These are phyloP conservation scores for Ctenochaetus hawaiiensis DNA, from an alignment of 2,797 vertebrate species.

Conservation along the genomic window DNA sequence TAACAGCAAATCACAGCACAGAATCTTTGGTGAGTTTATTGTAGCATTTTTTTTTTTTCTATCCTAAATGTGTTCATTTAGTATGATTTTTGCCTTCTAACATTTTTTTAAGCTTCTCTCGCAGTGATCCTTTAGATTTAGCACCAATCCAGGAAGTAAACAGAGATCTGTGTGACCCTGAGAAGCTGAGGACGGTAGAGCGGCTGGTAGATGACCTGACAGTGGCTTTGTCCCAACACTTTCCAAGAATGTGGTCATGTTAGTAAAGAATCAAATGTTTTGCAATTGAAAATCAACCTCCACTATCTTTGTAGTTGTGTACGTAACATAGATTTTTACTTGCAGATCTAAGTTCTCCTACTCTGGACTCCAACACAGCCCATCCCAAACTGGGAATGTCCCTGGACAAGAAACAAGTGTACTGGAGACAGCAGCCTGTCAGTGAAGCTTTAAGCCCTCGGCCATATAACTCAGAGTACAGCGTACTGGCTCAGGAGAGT, in stretches of 20 bases:
- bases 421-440: slow-evolving; percentile 74
- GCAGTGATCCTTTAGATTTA: slow-evolving; percentile 74
- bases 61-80: neutral
- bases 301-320: slow-evolving; percentile 8
- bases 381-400: slow-evolving; percentile 83
- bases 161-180: slow-evolving; percentile 66
- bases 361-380: slow-evolving; percentile 78
- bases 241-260: slow-evolving; percentile 84
- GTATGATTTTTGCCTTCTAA: slow-evolving; percentile 6
- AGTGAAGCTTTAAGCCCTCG: slow-evolving; percentile 33
- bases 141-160: slow-evolving; percentile 68
- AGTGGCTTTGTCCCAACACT: slow-evolving; percentile 78
- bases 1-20: slow-evolving; percentile 78
- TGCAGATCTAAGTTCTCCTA: slow-evolving; percentile 79
- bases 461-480: slow-evolving; percentile 79
- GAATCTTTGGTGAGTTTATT: slow-evolving; percentile 78
- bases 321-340: slow-evolving; percentile 40
- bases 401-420: slow-evolving; percentile 76
- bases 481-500: slow-evolving; percentile 73
- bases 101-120: slow-evolving; percentile 21
- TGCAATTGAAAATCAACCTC: slow-evolving; percentile 19
- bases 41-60: neutral
- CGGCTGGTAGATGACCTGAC: slow-evolving; percentile 81
- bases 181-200: slow-evolving; percentile 81
- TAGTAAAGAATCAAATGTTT: slow-evolving; percentile 50